phyloP scores from a whole-genome alignment of 1,140 invertebrate species.

The Stegodyphus dumicola region DNA sequence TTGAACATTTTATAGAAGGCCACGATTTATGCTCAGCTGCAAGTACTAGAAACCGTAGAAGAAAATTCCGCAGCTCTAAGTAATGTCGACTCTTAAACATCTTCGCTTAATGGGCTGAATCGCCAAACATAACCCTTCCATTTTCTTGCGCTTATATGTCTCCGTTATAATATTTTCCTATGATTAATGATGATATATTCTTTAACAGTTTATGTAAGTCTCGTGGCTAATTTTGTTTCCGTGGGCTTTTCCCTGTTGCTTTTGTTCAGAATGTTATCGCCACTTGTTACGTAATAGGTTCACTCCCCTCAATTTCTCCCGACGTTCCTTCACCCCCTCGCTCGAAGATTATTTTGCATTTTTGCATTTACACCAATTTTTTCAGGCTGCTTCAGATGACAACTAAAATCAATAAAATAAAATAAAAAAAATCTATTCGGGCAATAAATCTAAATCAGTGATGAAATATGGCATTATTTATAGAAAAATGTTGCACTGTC shows the following conservation, averaged over 20 bases:
- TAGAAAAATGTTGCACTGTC: too few relatives aligned
- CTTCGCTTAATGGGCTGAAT: slow-evolving; percentile 43
- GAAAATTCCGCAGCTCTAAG: background rate
- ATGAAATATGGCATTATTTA: too few relatives aligned
- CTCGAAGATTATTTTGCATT: too few relatives aligned
- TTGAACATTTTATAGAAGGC: slow-evolving; percentile 49
- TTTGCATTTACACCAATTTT: too few relatives aligned
- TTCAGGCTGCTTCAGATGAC: too few relatives aligned
- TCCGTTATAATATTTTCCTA: slow-evolving; percentile 25
- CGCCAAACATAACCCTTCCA: slow-evolving; percentile 36
- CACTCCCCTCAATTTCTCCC: background rate
- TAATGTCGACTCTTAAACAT: slow-evolving; percentile 46
- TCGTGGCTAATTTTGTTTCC: slow-evolving; percentile 20
- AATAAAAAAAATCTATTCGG: too few relatives aligned
- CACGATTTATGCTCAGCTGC: slow-evolving; percentile 48
- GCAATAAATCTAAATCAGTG: too few relatives aligned
- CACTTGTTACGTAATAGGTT: background rate
- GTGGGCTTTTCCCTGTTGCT: slow-evolving; percentile 12
- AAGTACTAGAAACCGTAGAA: slow-evolving; percentile 23
- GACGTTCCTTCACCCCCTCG: too few relatives aligned
- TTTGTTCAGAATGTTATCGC: background rate
- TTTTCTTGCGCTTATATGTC: background rate
- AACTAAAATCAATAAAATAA: too few relatives aligned
- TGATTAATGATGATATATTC: slow-evolving; percentile 42
- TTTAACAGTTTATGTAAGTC: slow-evolving; percentile 17